Conservation (phyloP, 53 echinoderm and acorn worm species). For the Luidia sarsii region DNA sequence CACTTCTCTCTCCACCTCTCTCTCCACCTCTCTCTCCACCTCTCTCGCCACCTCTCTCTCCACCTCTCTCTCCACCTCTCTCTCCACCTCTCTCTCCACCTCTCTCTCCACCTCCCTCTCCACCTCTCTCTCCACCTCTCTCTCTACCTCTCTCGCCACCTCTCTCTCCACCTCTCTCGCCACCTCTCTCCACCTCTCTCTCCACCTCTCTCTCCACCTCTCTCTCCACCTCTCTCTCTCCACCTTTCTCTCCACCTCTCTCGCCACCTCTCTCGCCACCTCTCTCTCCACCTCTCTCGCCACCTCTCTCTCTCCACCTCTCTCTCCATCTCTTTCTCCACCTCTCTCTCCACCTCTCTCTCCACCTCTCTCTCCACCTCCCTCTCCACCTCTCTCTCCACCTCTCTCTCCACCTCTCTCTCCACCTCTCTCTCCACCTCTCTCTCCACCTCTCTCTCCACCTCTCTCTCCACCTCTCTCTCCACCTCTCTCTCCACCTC, state of each 20-base stretch:
- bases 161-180: too few species aligned
- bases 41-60: too few species aligned
- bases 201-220: background rate
- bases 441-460: background rate
- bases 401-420: background rate
- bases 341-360: conserved; percentile 1
- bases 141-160: too few species aligned
- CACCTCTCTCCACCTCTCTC: background rate
- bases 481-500: background rate
- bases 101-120: background rate
- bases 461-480: background rate
- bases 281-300: too few species aligned
- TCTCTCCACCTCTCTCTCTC: background rate
- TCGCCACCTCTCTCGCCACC: too few species aligned
- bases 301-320: too few species aligned
- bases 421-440: background rate
- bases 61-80: too few species aligned
- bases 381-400: background rate
- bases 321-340: too few species aligned
- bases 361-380: background rate
- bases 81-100: too few species aligned
- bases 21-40: too few species aligned
- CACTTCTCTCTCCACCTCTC: too few species aligned
- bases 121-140: background rate
- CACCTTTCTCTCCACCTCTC: too few species aligned